Base-by-base conservation (phyloP, 2,888 invertebrate species). In the Scaptomyza caliginosa region DNA sequence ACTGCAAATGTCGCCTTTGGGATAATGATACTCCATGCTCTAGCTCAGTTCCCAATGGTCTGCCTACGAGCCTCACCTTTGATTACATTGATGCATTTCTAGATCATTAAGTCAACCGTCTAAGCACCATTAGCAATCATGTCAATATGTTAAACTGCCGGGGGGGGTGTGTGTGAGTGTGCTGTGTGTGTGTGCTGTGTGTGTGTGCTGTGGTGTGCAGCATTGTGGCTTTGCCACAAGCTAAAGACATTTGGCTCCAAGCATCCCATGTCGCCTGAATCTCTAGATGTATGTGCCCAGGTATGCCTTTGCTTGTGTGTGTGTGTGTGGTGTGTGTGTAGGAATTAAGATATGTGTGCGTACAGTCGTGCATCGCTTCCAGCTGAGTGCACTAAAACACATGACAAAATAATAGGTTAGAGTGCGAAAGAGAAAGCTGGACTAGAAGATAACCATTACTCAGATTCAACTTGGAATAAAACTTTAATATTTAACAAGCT, bases 51-150 rank as follows among this genome's bases (percentile, higher is more conserved):
- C 28, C 30, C 36, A 24, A 13, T 8, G 39, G 45, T 11, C 42
- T 26, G 21, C 10, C 13, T 10, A 19, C 8, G 11, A 62, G 68
- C 38, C 60, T 57, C 43, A 86, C 82, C 87, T 88, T 88, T 82
- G 75, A 84, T 81, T 88, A 79, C 73, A 72, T 77, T 78, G 82
- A 78, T 83, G 87, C 80, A 82, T 85, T 86, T 86, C 86, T 83
- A 74, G 77, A 76, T 75, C 86, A 88, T 86, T 88, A 86, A 75
- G 67, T 77, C 69, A 71, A 55, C 69, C 69, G 66, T 56, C 72
- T 74, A 77, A 86, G 69, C 74, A 76, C 69, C 83, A 88, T 88
- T 81, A 86, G 67, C 60, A 67, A 56, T 17, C 67, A 59, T 54
- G 51, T 57, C 49, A 69, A 69, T 42, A 46, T 66, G 23, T 23